Percentiles rank a stretch among this genome's conserved stretches.
Evolutionary conservation across 2,888 invertebrate species (phyloP).

Genomic region (Prosapia bicincta): DNA sequence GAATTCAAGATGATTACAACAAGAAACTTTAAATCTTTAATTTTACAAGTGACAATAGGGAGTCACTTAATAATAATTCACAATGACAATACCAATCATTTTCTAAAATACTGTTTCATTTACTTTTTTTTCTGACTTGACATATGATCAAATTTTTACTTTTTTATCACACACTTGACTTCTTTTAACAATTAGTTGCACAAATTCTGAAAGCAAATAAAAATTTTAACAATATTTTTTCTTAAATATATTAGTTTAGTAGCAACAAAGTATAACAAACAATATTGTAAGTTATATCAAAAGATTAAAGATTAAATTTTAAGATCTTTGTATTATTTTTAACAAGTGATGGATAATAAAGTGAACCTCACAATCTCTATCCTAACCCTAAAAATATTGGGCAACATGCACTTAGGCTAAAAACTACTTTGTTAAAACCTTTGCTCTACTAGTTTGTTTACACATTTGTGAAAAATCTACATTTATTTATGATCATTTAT

Average conservation of each 20-base stretch:
- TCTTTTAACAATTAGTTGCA: neutral
- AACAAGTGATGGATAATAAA: slow-evolving; percentile 6
- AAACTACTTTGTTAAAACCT: slow-evolving; percentile 14
- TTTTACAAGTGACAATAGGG: too few relatives aligned
- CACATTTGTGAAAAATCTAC: slow-evolving; percentile 32
- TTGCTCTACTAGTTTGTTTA: slow-evolving; percentile 18
- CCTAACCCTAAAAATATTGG: neutral
- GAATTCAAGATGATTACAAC: too few relatives aligned
- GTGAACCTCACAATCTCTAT: slow-evolving; percentile 3
- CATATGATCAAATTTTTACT: too few relatives aligned
- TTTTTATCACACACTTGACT: neutral
- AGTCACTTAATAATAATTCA: too few relatives aligned
- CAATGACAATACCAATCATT: too few relatives aligned
- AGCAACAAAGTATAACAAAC: neutral
- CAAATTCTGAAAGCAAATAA: neutral
- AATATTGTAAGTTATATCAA: neutral
- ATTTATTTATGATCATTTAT: slow-evolving; percentile 29
- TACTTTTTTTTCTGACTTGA: too few relatives aligned
- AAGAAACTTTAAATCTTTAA: too few relatives aligned
- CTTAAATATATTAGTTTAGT: neutral
- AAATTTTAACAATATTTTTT: neutral
- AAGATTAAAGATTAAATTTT: slow-evolving; percentile 1
- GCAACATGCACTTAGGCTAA: slow-evolving; percentile 22
- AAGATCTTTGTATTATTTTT: neutral
- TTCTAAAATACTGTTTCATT: too few relatives aligned